Evolutionary conservation across 1,140 invertebrate genomes (phyloP).

Genomic region (Plutomurus gul): DNA sequence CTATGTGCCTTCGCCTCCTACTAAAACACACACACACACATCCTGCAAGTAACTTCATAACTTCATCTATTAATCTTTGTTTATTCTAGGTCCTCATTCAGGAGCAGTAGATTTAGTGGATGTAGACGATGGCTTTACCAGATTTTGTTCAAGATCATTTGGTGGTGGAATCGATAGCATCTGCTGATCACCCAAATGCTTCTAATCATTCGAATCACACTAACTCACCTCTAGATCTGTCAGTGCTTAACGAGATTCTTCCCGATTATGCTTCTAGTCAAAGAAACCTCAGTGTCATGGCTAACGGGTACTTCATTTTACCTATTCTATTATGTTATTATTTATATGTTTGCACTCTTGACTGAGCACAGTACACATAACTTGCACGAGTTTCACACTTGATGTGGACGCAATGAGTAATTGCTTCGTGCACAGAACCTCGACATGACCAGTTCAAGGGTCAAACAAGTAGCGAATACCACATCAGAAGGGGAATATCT

Average conservation of each 20-base stretch:
- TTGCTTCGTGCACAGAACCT: no score
- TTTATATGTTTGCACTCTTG: no score
- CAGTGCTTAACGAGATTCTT: constrained; percentile 62
- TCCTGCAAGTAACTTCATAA: no score
- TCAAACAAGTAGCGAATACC: no score
- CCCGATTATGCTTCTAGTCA: constrained; percentile 65
- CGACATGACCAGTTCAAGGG: no score
- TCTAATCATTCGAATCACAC: constrained; percentile 58
- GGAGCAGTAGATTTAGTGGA: constrained; percentile 49
- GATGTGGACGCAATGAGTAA: no score
- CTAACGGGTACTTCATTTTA: constrained; percentile 58
- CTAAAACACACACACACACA: no score
- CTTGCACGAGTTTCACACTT: no score
- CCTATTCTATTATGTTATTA: no score
- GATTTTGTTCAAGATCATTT: constrained; percentile 68
- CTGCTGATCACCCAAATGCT: constrained; percentile 1
- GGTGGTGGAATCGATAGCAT: constrained; percentile 59
- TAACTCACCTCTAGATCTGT: constrained; percentile 53
- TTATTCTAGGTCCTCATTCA: background rate
- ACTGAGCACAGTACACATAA: no score
- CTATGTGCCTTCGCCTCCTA: no score
- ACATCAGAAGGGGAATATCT: no score
- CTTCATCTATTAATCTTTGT: background rate
- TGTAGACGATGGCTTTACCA: constrained; percentile 57
- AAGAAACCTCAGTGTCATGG: background rate